Percentiles rank a stretch among this genome's conserved stretches.
Conservation (phyloP, 2,888 invertebrate genomes). For the Poecilobothrus nobilitatus region DNA sequence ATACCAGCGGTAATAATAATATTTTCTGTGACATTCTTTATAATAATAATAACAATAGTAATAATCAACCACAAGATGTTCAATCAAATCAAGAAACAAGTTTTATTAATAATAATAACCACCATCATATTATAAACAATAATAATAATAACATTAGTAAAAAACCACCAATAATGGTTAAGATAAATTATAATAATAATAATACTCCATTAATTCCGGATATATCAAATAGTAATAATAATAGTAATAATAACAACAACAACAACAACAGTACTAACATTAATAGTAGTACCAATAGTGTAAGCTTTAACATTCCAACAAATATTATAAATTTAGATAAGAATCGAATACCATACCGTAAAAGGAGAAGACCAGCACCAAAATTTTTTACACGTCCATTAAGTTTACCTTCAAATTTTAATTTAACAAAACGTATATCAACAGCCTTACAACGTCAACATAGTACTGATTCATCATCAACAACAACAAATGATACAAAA, state of each 20-base stretch:
- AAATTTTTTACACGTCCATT: constrained; percentile 20
- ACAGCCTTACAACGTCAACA: constrained; percentile 8
- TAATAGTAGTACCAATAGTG: too few species aligned
- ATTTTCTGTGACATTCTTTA: background rate
- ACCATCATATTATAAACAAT: background rate
- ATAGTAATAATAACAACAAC: background rate
- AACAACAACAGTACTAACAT: background rate
- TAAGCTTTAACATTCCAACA: background rate
- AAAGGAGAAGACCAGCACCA: constrained; percentile 25
- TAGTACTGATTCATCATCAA: background rate
- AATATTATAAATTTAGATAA: constrained; percentile 23
- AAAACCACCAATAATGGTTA: constrained; percentile 8
- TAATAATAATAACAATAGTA: too few species aligned
- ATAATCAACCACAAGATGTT: background rate
- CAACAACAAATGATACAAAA: background rate
- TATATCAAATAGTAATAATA: background rate
- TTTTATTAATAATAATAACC: background rate
- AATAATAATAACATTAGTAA: constrained; percentile 8
- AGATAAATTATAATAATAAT: constrained; percentile 8
- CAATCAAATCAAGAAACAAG: background rate
- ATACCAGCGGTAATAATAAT: too few species aligned
- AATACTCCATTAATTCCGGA: background rate
- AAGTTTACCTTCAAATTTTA: constrained; percentile 23
- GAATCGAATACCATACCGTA: constrained; percentile 30
- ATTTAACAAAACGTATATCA: constrained; percentile 18